Evolutionary conservation across 1,140 invertebrate species (phyloP), one percentile per base, ranked within the genome.

Genomic region (Atta colombica): DNA sequence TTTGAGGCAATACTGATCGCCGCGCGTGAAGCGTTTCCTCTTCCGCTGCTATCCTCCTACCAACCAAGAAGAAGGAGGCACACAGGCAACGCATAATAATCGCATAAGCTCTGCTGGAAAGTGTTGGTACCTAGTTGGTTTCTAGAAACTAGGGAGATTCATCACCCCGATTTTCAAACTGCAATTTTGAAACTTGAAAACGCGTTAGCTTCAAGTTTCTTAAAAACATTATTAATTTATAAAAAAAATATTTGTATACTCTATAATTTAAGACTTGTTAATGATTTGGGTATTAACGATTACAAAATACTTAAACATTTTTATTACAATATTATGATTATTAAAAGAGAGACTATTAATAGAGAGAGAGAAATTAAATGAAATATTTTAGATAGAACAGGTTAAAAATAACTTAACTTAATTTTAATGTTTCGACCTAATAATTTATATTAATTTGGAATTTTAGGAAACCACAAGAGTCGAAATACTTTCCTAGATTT

Each of bases 71-170:
- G 65, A 81, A 80, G 72, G 51, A 80, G 69, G 69, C 51, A 45
- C 65, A 68, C 65, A 68, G 53, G 61, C 77, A 81, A 53, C 63
- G 85, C 77, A 86, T 86, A 86, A 81, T 86, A 86, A 86, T 81
- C 85, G 53, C 53, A 86, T 86, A 86, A 86, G 77, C 85, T 68
- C 65, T 53, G 65, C 28, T 69, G 65, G 65, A 88, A 81, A 77
- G 87, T 71, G 77, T 58, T 53, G 68, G 80, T 81, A 88, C 78
- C 53, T 60, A 72, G 28, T 65, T 72, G 55, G 49, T 88, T 77
- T 75, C 49, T 58, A 65, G 61, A 61, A 60, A 53, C 72, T 69
- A 71, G 45, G n/a, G 28, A 66, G 61, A 86, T 86, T 81, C 77
- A 86, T 86, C 77, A 86, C 45, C 25, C 14, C 69, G 25, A 84